Evolutionary conservation across 1,140 invertebrate genomes (phyloP), one percentile per base, ranked within the genome.

Genomic region (Ceratosolen solmsi): DNA sequence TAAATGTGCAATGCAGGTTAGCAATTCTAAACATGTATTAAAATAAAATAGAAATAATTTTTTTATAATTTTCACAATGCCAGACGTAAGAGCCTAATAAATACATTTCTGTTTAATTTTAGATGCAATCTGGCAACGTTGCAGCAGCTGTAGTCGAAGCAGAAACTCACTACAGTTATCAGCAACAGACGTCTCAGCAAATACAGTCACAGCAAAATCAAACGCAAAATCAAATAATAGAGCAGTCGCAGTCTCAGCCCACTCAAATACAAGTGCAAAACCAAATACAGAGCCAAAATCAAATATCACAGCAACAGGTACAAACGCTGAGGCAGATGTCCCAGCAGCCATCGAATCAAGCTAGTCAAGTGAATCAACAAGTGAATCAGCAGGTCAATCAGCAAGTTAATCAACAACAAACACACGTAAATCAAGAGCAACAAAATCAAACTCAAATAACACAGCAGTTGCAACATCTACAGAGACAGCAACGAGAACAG

Each of bases 1-100:
- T 81, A 93, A 92, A 88, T 92, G 91, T 90, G 91, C 91, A 80
- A 92, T 92, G 91, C 91, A 92, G 91, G 91, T 92, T 73, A 58
- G 87, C 86, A 8, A 13, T 36, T 78, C 49, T 63, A 15, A 76
- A 46, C 30, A 51, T 46, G n/a, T 2, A 38, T 74, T 58, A 1
- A 71, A 51, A 46, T 38, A 9, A 38, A 13, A 73, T 27, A 22
- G 20, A 22, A 54, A 7, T 7, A 46, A 46, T 46, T 46, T 70
- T 38, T 70, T 72, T 72, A 20, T 72, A 15, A 2, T 72, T 72
- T 41, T 25, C 30, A 33, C 33, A 38, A 70, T 36, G 15, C 36
- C 8, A 41, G 17, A 20, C 33, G 22, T 38, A 33, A n/a, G 51
- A 5, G 1, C 51, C 15, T 30, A 41, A 36, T 74, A 22, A 41